Evolutionary conservation across 2,113 vertebrate species (phyloP), one percentile per base, ranked within the genome.

Genomic region (Sphyrna mokarran): DNA sequence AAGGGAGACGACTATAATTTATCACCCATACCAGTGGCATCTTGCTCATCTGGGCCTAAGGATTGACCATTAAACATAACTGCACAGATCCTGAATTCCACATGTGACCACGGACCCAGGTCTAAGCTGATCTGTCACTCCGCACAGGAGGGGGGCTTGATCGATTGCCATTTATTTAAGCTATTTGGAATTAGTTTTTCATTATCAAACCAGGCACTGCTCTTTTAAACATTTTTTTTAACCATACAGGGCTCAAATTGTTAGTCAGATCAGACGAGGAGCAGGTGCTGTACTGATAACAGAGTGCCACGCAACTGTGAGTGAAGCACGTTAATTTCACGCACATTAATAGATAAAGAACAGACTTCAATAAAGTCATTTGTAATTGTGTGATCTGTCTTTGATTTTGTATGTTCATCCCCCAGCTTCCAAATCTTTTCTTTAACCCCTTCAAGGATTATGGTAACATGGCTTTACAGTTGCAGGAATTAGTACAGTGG

Each of bases 1-100:
- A 85, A 97, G 96, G 96, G 96, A 97, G 97, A 97, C 97, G 97
- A 97, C 97, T 97, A 97, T 97, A 97, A 98, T 98, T 98, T 97
- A 97, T 98, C 98, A 98, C 96, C 96, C 96, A 96, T 96, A 97
- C 97, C 97, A 97, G 97, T 96, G 97, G 97, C 97, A 97, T 97
- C 97, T 97, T 96, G 95, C 94, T 97, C 96, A 95, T 95, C 96
- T 96, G 96, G 96, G 97, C 96, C 96, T 96, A 95, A 96, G 97
- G 96, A 97, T 96, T 96, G 97, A 96, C 96, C 95, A 96, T 97
- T 97, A 97, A 54, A 80, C 48, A 85, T 90, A 61, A 76, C 89
- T 16, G n/a, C 58, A 26, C 95, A 94, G 69, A 66, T 63, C 69
- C 70, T 43, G 58, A 63, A 58, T 93, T 89, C 95, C 96, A 96